Base-by-base conservation (phyloP, 2,888 invertebrate species). In the Himalopsyche kuldschensis region DNA sequence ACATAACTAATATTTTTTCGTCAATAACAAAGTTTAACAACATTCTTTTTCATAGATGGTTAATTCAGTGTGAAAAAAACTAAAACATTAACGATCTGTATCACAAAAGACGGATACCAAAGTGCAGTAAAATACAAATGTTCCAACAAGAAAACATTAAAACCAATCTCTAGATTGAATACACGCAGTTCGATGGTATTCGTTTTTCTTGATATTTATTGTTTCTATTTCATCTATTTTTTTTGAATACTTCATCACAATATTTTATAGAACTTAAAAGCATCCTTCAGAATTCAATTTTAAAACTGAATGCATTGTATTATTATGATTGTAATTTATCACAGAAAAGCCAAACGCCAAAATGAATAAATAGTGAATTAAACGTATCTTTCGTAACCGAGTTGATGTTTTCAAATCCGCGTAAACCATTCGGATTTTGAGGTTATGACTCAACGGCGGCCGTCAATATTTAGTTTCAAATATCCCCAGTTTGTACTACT, bases 1-100 rank as follows among this genome's bases (percentile, higher is more conserved):
- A 92, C 91, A 90, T 86, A 89, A 92, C 92, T 92, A 92, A 92
- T 90, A 35, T 80, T 80, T 77, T 69, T 80, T 79, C 55, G 79
- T 79, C 63, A 79, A 79, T 79, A 79, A 79, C 79, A 32, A 63
- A 35, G 41, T 32, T 76, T 76, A 76, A 76, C 76, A 76, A 69
- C 69, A 69, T 69, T 69, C 69, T 69, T 30, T 69, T 69, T 69
- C 69, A 69, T 69, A 69, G 15, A 69, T 69, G 69, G 69, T 69
- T 69, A 69, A 69, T 69, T 69, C 69, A 69, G 69, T 69, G 69
- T 69, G 69, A 69, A 69, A 15, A 11, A 69, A 41, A 69, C 69
- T 69, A 69, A 69, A 69, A 8, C 69, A 27, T 27, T 69, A 69
- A 69, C 27, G 69, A 69, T 41, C 41, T 41, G 27, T 69, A 69